A percentile compares a stretch with the other conserved stretches of the same genome.
Conservation (phyloP, 92 coral and sea anemone species). For the Palythoa grandiflora region DNA sequence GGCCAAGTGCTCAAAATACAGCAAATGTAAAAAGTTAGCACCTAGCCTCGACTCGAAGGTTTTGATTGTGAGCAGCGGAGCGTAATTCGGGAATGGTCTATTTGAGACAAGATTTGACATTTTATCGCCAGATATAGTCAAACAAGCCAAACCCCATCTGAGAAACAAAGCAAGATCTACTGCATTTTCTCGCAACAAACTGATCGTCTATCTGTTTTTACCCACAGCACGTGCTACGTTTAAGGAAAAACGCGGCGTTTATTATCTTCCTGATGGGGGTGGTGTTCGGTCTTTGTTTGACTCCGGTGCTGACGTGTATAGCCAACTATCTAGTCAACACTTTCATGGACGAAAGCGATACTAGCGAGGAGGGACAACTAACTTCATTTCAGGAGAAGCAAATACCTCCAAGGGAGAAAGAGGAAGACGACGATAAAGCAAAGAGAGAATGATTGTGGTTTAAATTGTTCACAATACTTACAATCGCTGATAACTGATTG, state of each 20-base stretch:
- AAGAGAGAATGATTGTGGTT: constrained; percentile 30
- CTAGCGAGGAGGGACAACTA: constrained; percentile 13
- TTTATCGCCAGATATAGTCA: too few relatives aligned
- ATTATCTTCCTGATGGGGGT: constrained; percentile 83
- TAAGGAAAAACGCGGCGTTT: constrained; percentile 86
- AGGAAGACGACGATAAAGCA: constrained; percentile 60
- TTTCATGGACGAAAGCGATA: constrained; percentile 65
- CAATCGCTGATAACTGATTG: background rate
- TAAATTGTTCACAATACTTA: background rate
- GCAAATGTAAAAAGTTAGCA: too few relatives aligned
- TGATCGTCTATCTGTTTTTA: background rate
- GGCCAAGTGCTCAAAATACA: too few relatives aligned
- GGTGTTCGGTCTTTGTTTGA: constrained; percentile 79
- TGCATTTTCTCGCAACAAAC: background rate
- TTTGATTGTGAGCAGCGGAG: too few relatives aligned
- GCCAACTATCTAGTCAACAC: constrained; percentile 69
- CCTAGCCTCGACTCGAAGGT: too few relatives aligned
- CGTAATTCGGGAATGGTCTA: too few relatives aligned
- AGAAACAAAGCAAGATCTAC: background rate
- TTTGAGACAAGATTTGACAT: too few relatives aligned
- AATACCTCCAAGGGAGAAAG: constrained; percentile 52
- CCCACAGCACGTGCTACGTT: constrained; percentile 78
- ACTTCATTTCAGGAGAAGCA: constrained; percentile 14
- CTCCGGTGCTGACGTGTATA: constrained; percentile 72
- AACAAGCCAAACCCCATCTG: too few relatives aligned